phyloP scores from a whole-genome alignment of 2,888 invertebrate genomes.

The Pristionchus fissidentatus region DNA sequence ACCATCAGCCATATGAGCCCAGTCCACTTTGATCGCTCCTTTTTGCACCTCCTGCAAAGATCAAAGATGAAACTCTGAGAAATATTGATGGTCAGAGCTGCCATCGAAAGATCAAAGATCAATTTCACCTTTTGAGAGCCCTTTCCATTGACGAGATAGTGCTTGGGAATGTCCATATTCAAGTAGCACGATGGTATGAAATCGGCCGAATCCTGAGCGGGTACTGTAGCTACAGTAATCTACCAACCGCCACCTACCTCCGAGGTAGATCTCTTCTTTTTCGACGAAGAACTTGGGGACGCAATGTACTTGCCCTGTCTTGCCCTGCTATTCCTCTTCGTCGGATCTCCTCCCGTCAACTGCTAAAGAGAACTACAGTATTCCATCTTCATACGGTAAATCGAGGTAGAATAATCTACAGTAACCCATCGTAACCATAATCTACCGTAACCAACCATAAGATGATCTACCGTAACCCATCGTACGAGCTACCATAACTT shows the following conservation, averaged over 20 bases:
- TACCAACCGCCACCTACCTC: slow-evolving; percentile 26
- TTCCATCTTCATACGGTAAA: too few relatives aligned
- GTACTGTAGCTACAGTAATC: neutral
- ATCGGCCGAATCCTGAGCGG: slow-evolving; percentile 31
- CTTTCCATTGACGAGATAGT: slow-evolving; percentile 14
- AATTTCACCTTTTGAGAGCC: slow-evolving; percentile 11
- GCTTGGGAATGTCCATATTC: slow-evolving; percentile 42
- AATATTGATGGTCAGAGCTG: too few relatives aligned
- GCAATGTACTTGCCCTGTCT: neutral
- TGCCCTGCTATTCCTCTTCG: neutral
- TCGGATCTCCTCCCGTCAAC: too few relatives aligned
- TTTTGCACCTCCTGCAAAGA: slow-evolving; percentile 34
- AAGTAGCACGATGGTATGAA: slow-evolving; percentile 45
- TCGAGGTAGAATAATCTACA: too few relatives aligned
- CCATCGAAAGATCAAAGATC: slow-evolving; percentile 18
- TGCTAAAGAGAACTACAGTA: too few relatives aligned
- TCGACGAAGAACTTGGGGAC: neutral
- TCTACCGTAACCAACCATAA: too few relatives aligned
- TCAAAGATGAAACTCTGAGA: slow-evolving; percentile 30
- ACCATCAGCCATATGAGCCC: neutral
- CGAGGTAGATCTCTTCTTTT: slow-evolving; percentile 18
- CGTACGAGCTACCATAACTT: neutral
- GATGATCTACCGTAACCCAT: neutral
- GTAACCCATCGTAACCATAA: too few relatives aligned
- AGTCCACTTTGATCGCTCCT: neutral